A percentile compares a stretch with the other conserved stretches of the same genome.
These are phyloP conservation scores for Phyllotis vaccarum DNA, from an alignment of 2,797 vertebrate genomes.

Conservation along the genomic window DNA sequence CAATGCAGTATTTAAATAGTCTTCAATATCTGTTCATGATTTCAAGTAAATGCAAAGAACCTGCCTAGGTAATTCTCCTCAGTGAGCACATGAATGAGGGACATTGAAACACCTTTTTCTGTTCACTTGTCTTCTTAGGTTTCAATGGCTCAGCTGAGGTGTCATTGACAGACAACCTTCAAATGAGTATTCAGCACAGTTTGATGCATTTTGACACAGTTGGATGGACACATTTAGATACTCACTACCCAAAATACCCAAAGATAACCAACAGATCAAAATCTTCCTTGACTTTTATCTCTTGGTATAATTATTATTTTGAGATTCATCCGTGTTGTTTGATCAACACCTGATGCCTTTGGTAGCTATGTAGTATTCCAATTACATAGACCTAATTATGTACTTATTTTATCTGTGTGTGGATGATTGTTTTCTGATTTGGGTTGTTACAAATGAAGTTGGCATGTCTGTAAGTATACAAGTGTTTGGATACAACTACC, in stretches of 20 bases:
- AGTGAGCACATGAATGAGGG: background rate
- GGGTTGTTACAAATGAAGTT: background rate
- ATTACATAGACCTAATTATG: background rate
- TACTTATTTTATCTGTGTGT: background rate
- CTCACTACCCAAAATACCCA: background rate
- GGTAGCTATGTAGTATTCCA: background rate
- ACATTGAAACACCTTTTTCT: background rate
- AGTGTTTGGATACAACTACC: background rate
- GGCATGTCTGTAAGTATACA: background rate
- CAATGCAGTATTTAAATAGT: background rate
- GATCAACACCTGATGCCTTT: background rate
- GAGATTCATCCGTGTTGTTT: background rate
- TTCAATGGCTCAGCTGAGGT: slow-evolving; percentile 17
- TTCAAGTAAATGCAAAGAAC: slow-evolving; percentile 9
- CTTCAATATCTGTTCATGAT: background rate
- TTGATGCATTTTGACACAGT: background rate
- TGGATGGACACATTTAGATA: background rate
- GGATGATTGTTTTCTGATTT: background rate
- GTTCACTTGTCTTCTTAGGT: background rate
- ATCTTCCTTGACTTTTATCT: background rate
- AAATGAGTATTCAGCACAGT: background rate
- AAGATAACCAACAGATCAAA: background rate
- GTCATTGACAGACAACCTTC: background rate
- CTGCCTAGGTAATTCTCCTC: background rate
- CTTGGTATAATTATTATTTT: background rate